phyloP scores from a whole-genome alignment of 2,888 invertebrate genomes.

The Dryobotodes eremita region DNA sequence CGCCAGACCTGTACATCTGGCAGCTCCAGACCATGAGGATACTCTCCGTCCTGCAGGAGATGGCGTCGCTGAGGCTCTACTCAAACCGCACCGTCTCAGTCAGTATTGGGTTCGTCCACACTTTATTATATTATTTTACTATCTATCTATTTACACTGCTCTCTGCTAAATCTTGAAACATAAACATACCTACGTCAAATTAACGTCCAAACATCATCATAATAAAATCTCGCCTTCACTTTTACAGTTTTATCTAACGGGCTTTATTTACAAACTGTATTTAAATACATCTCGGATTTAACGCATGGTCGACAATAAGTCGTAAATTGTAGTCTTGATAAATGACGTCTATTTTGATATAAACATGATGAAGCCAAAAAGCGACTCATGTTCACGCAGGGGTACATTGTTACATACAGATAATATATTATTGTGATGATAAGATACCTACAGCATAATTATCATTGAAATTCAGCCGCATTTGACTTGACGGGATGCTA shows the following conservation, averaged over 20 bases:
- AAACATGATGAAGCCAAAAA: conserved; percentile 35
- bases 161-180: conserved; percentile 38
- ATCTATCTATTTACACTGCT: conserved; percentile 29
- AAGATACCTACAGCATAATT: neutral
- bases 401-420: neutral
- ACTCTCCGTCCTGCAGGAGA: conserved; percentile 91
- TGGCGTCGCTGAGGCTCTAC: conserved; percentile 91
- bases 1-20: conserved; percentile 92
- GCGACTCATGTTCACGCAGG: neutral
- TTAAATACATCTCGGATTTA: conserved; percentile 38
- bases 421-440: neutral
- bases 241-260: conserved; percentile 32
- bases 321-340: conserved; percentile 44
- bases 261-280: conserved; percentile 45
- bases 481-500: neutral
- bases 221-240: conserved; percentile 55
- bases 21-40: conserved; percentile 92
- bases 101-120: conserved; percentile 91
- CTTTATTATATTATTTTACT: conserved; percentile 58
- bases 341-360: conserved; percentile 40
- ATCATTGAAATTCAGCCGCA: neutral
- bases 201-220: conserved; percentile 45
- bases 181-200: conserved; percentile 44
- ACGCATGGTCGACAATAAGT: conserved; percentile 46
- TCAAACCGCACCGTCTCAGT: conserved; percentile 92